phyloP scores from a whole-genome alignment of 1,140 invertebrate species.

The Ectropis grisescens region DNA sequence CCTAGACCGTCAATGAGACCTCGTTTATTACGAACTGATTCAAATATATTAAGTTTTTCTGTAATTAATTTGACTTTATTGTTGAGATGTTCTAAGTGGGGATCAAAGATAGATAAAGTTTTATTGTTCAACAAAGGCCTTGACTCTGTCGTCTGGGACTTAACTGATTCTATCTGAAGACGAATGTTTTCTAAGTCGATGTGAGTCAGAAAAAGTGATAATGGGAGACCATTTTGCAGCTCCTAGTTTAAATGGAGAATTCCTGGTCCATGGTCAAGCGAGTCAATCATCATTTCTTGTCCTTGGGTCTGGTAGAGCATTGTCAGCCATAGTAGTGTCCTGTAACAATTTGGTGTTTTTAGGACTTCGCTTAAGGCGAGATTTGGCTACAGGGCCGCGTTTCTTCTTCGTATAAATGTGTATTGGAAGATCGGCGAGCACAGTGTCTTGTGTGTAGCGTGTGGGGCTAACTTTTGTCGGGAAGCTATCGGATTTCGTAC shows the following conservation, averaged over 20 bases:
- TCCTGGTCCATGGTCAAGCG: conserved; percentile 10
- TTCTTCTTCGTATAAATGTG: conserved; percentile 15
- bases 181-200: conserved; percentile 4
- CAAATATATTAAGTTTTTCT: no score
- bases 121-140: conserved; percentile 5
- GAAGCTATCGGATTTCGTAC: conserved; percentile 8
- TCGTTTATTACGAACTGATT: conserved; percentile 14
- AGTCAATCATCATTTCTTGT: conserved; percentile 12
- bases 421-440: conserved; percentile 10
- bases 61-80: conserved; percentile 10
- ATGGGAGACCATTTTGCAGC: conserved; percentile 5
- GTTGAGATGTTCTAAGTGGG: conserved; percentile 7
- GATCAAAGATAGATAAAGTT: conserved; percentile 10
- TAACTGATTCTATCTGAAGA: conserved; percentile 1
- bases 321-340: conserved; percentile 5
- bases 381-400: conserved; percentile 12
- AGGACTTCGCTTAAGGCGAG: conserved; percentile 11
- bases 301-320: conserved; percentile 1
- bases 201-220: conserved; percentile 9
- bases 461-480: conserved; percentile 11
- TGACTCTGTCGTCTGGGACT: conserved; percentile 5
- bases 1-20: conserved; percentile 15
- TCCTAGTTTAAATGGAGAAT: conserved; percentile 9
- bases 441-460: conserved; percentile 9
- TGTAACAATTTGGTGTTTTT: conserved; percentile 14